phyloP scores from a whole-genome alignment of 2,113 vertebrate species.

The Elachura formosa region DNA sequence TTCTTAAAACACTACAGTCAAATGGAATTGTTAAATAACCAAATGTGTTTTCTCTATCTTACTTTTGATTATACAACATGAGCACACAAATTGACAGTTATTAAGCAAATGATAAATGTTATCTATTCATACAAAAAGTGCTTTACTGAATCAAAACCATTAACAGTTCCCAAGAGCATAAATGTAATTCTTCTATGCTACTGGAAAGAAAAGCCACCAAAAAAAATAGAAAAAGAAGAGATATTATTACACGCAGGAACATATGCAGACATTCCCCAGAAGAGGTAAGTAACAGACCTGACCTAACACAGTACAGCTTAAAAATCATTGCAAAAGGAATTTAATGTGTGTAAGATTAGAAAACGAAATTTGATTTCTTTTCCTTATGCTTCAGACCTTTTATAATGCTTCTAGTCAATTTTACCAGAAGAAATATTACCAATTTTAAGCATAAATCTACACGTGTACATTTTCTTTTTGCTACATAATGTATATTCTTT shows the following conservation, averaged over 20 bases:
- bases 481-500: background rate
- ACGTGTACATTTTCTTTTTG: background rate
- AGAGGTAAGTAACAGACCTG: constrained; percentile 25
- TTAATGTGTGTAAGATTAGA: background rate
- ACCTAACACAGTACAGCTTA: constrained; percentile 39
- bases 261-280: constrained; percentile 16
- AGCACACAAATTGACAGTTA: constrained; percentile 42
- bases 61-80: constrained; percentile 15
- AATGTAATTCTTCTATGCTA: constrained; percentile 50
- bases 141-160: constrained; percentile 57
- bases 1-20: background rate
- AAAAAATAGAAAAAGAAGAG: background rate
- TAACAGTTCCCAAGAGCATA: constrained; percentile 34
- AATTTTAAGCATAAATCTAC: background rate
- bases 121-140: constrained; percentile 21
- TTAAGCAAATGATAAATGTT: constrained; percentile 52
- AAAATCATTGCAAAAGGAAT: constrained; percentile 46
- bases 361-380: constrained; percentile 55
- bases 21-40: background rate
- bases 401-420: background rate
- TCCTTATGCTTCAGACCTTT: constrained; percentile 38
- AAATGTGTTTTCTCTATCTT: background rate
- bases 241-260: constrained; percentile 36
- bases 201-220: background rate
- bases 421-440: background rate